These are phyloP conservation scores for Hipposideros armiger DNA, from an alignment of 2,113 vertebrate species.

Conservation along the genomic window DNA sequence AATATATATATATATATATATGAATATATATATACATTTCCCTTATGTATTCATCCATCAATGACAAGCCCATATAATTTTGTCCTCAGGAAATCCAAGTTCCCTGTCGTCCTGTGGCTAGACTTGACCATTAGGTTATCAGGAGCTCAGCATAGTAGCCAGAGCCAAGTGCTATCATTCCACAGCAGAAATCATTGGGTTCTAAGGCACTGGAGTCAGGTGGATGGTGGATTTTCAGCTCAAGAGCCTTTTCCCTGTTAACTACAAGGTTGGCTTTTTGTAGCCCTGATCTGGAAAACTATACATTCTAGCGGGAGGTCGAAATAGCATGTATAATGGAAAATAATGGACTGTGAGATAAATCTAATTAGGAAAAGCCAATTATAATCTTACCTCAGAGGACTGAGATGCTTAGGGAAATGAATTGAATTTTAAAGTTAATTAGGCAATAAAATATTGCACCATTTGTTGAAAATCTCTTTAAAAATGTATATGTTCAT, in stretches of 20 bases:
- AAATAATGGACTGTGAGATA: conserved; percentile 64
- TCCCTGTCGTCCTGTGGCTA: background rate
- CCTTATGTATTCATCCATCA: background rate
- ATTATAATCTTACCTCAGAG: conserved; percentile 71
- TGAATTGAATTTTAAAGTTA: conserved; percentile 75
- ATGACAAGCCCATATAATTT: background rate
- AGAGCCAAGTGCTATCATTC: background rate
- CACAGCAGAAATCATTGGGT: background rate
- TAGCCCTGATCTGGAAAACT: conserved; percentile 16
- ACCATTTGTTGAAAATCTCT: conserved; percentile 65
- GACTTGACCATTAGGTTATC: background rate
- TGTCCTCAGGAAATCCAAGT: background rate
- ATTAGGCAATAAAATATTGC: conserved; percentile 67
- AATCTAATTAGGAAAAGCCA: conserved; percentile 74
- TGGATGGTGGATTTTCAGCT: background rate
- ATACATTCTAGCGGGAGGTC: conserved; percentile 21
- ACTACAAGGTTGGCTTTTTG: conserved; percentile 32
- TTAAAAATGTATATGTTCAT: conserved; percentile 43
- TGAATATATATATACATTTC: background rate
- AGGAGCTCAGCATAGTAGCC: background rate
- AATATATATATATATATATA: background rate
- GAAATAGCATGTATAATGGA: conserved; percentile 33
- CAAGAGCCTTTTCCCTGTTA: background rate
- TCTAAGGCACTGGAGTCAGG: background rate
- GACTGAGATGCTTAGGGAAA: conserved; percentile 71